Conservation (phyloP, 1,140 invertebrate species). For the Atta cephalotes region DNA sequence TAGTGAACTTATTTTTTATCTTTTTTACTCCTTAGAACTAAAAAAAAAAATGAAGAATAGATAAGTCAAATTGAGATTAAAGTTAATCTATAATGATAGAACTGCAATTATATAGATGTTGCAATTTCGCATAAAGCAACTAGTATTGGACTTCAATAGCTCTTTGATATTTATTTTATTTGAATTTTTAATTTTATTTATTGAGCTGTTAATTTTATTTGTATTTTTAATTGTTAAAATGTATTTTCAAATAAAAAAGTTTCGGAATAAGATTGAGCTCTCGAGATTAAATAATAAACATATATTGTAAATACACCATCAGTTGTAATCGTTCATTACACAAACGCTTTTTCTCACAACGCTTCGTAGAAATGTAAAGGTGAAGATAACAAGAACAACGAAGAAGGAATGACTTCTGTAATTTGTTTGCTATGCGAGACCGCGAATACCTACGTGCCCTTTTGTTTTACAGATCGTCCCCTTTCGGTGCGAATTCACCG, state of each 20-base stretch:
- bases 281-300: no score
- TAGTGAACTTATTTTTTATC: background rate
- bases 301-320: background rate
- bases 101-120: background rate
- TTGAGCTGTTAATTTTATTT: no score
- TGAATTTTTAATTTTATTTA: no score
- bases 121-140: background rate
- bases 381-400: background rate
- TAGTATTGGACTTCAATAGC: no score
- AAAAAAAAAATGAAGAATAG: no score
- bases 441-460: conserved; percentile 16
- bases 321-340: background rate
- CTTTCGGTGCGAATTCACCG: conserved; percentile 45
- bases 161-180: no score
- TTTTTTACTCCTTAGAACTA: background rate
- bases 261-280: no score
- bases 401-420: background rate
- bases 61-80: no score
- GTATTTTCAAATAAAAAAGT: no score
- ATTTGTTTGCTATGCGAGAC: conserved; percentile 34
- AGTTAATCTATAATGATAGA: no score
- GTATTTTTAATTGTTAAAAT: no score
- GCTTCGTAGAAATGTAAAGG: background rate
- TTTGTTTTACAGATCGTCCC: conserved; percentile 43
- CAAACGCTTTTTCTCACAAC: background rate